phyloP scores from a whole-genome alignment of 2,888 invertebrate species.

The Parnassius smintheus region DNA sequence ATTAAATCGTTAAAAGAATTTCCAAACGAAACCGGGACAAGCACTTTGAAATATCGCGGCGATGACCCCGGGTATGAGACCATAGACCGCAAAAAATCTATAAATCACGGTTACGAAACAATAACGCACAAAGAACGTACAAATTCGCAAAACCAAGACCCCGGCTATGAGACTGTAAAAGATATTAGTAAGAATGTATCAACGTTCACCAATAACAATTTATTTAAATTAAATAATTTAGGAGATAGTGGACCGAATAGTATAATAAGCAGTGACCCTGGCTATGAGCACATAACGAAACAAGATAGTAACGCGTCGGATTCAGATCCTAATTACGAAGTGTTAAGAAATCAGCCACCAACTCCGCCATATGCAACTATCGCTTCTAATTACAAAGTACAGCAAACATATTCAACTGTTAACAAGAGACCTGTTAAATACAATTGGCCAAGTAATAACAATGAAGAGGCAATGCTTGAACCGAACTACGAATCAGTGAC shows the following conservation, averaged over 20 bases:
- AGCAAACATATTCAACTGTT: slow-evolving; percentile 79
- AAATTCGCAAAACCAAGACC: slow-evolving; percentile 75
- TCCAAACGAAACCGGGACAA: slow-evolving; percentile 43
- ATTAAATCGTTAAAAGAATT: slow-evolving; percentile 55
- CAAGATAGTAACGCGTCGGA: slow-evolving; percentile 77
- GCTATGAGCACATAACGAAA: slow-evolving; percentile 85
- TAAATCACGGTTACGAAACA: slow-evolving; percentile 83
- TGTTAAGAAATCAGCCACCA: slow-evolving; percentile 81
- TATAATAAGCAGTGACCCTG: slow-evolving; percentile 84
- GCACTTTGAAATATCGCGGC: slow-evolving; percentile 54
- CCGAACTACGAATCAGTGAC: slow-evolving; percentile 90
- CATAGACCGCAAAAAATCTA: slow-evolving; percentile 67
- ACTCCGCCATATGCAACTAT: slow-evolving; percentile 76
- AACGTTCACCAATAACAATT: slow-evolving; percentile 55
- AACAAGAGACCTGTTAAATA: slow-evolving; percentile 77
- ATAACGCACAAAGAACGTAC: slow-evolving; percentile 69
- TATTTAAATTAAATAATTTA: slow-evolving; percentile 57
- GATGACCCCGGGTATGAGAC: slow-evolving; percentile 79
- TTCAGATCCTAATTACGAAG: slow-evolving; percentile 91
- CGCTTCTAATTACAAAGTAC: slow-evolving; percentile 65
- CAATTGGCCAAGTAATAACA: slow-evolving; percentile 76
- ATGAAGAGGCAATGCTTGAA: slow-evolving; percentile 81
- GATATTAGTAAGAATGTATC: slow-evolving; percentile 58
- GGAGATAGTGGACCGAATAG: slow-evolving; percentile 82
- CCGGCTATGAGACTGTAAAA: slow-evolving; percentile 84